These are phyloP conservation scores for Pseudochirops corinnae DNA, from an alignment of 2,797 vertebrate genomes.

Conservation along the genomic window DNA sequence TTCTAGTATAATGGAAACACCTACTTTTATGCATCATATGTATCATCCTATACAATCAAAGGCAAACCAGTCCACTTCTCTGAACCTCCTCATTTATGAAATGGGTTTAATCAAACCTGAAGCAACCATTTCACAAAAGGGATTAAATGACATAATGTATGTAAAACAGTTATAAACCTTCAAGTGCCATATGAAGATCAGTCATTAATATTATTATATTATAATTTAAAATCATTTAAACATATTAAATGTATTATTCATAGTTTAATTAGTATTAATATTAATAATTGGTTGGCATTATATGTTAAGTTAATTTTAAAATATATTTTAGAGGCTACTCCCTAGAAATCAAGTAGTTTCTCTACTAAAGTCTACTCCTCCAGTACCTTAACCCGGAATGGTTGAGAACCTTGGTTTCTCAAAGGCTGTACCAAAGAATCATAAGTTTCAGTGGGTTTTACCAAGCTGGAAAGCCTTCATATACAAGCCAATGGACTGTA, in stretches of 20 bases:
- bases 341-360: not conserved
- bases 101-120: not conserved
- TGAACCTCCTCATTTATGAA: slow-evolving; percentile 24
- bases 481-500: not conserved
- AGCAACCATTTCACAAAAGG: not conserved
- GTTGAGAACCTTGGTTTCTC: not conserved
- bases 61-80: not conserved
- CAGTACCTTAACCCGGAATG: not conserved
- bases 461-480: not conserved
- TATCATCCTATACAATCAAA: not conserved
- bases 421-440: not conserved
- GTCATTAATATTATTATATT: not conserved
- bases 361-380: not conserved
- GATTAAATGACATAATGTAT: slow-evolving; percentile 37
- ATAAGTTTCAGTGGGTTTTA: not conserved
- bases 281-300: not conserved
- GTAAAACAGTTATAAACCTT: not conserved
- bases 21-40: not conserved
- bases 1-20: slow-evolving; percentile 21
- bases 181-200: slow-evolving; percentile 29
- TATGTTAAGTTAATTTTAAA: not conserved
- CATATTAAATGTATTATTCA: not conserved
- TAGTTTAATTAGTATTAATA: not conserved
- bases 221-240: not conserved
- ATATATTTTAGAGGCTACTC: not conserved